Conservation (phyloP, 2,113 vertebrate species). For the Theristicus caerulescens region DNA sequence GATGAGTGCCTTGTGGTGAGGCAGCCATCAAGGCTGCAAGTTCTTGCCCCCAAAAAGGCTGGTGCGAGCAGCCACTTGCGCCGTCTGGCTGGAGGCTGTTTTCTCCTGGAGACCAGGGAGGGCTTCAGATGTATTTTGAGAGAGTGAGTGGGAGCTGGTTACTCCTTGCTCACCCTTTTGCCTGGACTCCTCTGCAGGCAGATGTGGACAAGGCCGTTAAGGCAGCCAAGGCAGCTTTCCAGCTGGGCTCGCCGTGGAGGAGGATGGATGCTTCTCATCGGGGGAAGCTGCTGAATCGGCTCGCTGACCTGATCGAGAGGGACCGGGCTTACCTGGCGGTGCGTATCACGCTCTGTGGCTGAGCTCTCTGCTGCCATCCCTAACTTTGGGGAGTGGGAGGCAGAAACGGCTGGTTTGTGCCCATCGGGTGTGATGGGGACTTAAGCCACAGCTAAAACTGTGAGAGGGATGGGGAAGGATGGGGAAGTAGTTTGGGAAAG, state of each 20-base stretch:
- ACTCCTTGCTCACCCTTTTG: neutral
- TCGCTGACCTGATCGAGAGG: slow-evolving; percentile 91
- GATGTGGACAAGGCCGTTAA: slow-evolving; percentile 92
- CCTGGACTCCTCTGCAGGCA: slow-evolving; percentile 70
- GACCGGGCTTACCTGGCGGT: slow-evolving; percentile 91
- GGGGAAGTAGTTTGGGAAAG: neutral
- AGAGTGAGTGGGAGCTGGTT: neutral
- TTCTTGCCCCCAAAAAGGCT: neutral
- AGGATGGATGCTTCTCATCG: slow-evolving; percentile 90
- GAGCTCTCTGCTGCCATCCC: neutral
- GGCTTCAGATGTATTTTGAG: neutral
- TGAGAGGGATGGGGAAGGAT: neutral
- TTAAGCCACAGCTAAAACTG: neutral
- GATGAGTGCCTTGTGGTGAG: neutral
- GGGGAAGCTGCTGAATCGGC: slow-evolving; percentile 81
- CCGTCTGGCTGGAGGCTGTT: neutral
- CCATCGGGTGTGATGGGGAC: accelerated
- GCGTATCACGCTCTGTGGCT: neutral
- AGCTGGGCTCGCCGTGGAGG: slow-evolving; percentile 92
- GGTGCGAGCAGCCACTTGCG: neutral
- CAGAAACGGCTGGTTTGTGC: neutral
- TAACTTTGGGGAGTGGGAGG: accelerated
- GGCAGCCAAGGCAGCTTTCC: slow-evolving; percentile 88
- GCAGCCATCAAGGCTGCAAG: neutral
- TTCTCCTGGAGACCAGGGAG: neutral